Percentiles rank a stretch among this genome's conserved stretches.
Conservation (phyloP, 1,140 invertebrate genomes). For the Lucilia sericata region DNA sequence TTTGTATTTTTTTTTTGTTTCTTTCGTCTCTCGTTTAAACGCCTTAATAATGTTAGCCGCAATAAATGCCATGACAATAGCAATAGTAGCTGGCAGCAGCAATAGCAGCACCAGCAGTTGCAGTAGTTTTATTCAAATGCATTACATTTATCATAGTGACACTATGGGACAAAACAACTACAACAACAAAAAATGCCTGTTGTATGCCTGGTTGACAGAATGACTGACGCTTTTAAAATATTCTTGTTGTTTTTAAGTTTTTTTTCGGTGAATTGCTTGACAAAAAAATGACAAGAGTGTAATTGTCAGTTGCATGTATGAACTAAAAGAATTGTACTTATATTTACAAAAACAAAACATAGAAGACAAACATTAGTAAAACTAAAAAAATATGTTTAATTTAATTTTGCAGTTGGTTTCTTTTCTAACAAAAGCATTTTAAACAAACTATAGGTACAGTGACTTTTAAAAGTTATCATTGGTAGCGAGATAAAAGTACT, state of each 20-base stretch:
- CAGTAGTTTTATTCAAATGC: conserved; percentile 3
- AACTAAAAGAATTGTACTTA: neutral
- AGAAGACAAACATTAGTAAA: neutral
- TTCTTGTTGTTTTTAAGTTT: neutral
- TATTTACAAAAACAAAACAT: neutral
- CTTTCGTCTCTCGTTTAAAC: neutral
- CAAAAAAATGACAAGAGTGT: conserved; percentile 27
- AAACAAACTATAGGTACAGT: neutral
- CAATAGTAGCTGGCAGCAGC: neutral
- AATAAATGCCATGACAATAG: neutral
- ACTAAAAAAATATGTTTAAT: neutral
- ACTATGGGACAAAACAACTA: neutral
- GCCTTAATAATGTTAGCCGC: too few species aligned
- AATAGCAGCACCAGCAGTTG: neutral
- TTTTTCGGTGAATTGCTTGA: neutral
- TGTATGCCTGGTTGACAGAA: neutral
- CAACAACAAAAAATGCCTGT: neutral
- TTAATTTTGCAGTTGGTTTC: conserved; percentile 24
- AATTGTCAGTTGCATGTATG: neutral
- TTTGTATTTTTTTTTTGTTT: neutral
- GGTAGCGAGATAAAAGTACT: neutral
- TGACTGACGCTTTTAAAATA: neutral
- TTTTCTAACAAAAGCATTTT: conserved; percentile 7
- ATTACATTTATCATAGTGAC: neutral
- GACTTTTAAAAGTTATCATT: neutral